phyloP scores from a whole-genome alignment of 2,113 vertebrate genomes.

The Notarius lentiginosus region DNA sequence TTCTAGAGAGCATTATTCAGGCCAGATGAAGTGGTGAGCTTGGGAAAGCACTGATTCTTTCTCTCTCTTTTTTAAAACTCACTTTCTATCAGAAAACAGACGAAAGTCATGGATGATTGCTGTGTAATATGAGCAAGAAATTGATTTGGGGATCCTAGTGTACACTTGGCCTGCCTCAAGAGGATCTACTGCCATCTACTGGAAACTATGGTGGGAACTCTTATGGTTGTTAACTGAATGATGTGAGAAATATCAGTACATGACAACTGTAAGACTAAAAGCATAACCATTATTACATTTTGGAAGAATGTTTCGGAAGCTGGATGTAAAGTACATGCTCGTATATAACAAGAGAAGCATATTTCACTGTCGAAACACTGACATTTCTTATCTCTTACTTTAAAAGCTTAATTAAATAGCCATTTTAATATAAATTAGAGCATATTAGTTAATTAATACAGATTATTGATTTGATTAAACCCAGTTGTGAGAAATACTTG shows the following conservation, averaged over 20 bases:
- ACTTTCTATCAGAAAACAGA: background rate
- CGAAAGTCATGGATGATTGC: background rate
- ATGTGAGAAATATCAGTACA: background rate
- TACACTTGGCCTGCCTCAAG: background rate
- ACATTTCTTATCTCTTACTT: background rate
- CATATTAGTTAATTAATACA: background rate
- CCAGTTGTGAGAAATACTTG: too few relatives aligned
- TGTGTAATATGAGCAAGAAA: background rate
- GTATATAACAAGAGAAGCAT: background rate
- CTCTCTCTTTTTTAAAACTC: background rate
- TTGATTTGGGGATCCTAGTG: background rate
- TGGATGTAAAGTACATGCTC: background rate
- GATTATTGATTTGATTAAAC: background rate
- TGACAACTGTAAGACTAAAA: background rate
- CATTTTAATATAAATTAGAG: background rate
- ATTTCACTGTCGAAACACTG: background rate
- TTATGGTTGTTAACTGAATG: background rate
- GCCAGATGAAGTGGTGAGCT: background rate
- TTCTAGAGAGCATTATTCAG: background rate
- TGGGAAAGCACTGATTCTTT: background rate
- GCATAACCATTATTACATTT: background rate
- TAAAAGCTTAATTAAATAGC: background rate
- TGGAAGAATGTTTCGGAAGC: background rate
- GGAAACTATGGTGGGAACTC: background rate
- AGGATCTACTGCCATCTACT: conserved; percentile 30